phyloP scores from a whole-genome alignment of 2,797 vertebrate genomes.

The Spatula versicolor region DNA sequence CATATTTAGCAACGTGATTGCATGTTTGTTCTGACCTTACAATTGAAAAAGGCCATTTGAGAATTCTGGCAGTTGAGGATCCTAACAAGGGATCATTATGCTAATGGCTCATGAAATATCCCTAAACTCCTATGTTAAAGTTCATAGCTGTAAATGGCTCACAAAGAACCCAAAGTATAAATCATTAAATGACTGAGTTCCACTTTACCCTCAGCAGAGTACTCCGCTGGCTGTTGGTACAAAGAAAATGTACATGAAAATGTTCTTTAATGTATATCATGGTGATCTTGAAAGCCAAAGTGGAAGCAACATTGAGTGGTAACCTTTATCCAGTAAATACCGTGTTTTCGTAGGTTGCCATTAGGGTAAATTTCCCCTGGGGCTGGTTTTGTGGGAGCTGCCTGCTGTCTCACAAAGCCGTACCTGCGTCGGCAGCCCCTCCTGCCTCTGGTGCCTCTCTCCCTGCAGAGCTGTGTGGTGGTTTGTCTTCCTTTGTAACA shows the following conservation, averaged over 20 bases:
- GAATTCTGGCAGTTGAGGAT: constrained; percentile 42
- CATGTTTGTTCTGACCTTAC: constrained; percentile 68
- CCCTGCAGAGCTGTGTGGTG: background rate
- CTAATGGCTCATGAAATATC: constrained; percentile 54
- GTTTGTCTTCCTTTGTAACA: too few relatives aligned
- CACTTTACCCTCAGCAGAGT: background rate
- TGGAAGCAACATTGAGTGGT: background rate
- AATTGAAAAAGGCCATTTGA: constrained; percentile 38
- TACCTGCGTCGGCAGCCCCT: background rate
- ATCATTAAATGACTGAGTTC: background rate
- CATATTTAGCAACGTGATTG: constrained; percentile 39
- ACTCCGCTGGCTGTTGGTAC: background rate
- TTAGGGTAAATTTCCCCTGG: background rate
- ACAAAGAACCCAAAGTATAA: background rate
- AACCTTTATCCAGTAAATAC: background rate
- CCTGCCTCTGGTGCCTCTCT: background rate
- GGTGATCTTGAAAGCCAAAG: background rate
- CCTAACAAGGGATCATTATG: constrained; percentile 26
- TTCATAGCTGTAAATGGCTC: constrained; percentile 22
- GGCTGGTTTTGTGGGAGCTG: background rate
- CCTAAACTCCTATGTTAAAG: constrained; percentile 30
- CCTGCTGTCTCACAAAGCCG: background rate
- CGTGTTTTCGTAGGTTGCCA: background rate
- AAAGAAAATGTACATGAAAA: background rate
- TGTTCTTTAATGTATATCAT: background rate